Conservation (phyloP, 2,113 vertebrate species). For the Diphyllodes magnificus region DNA sequence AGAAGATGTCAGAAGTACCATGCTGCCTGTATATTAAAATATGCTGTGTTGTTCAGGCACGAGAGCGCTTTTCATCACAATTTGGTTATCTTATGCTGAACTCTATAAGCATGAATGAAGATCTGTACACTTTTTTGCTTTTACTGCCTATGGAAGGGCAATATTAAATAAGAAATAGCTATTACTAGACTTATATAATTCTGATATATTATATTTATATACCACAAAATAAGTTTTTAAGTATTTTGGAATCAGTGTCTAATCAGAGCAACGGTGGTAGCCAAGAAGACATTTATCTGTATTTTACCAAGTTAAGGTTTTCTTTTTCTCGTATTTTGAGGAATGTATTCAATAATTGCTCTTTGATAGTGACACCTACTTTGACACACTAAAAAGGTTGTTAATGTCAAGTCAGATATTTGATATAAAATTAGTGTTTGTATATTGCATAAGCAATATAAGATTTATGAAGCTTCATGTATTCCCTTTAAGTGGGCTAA, state of each 20-base stretch:
- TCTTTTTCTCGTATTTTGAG: neutral
- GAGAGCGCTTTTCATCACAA: neutral
- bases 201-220: neutral
- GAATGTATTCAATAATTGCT: neutral
- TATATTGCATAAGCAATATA: neutral
- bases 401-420: neutral
- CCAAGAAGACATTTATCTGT: neutral
- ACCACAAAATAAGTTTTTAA: neutral
- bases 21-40: neutral
- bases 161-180: neutral
- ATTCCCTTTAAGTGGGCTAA: neutral
- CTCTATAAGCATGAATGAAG: neutral
- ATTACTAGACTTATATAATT: neutral
- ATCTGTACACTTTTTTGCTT: neutral
- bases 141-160: neutral
- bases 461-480: neutral
- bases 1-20: neutral
- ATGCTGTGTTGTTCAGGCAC: neutral
- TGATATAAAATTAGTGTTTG: neutral
- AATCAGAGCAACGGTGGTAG: neutral
- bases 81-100: neutral
- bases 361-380: neutral
- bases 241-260: neutral
- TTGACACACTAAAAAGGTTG: neutral
- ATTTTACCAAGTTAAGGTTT: neutral